phyloP scores from a whole-genome alignment of 2,888 invertebrate species.

The Trissonchulus sp. region DNA sequence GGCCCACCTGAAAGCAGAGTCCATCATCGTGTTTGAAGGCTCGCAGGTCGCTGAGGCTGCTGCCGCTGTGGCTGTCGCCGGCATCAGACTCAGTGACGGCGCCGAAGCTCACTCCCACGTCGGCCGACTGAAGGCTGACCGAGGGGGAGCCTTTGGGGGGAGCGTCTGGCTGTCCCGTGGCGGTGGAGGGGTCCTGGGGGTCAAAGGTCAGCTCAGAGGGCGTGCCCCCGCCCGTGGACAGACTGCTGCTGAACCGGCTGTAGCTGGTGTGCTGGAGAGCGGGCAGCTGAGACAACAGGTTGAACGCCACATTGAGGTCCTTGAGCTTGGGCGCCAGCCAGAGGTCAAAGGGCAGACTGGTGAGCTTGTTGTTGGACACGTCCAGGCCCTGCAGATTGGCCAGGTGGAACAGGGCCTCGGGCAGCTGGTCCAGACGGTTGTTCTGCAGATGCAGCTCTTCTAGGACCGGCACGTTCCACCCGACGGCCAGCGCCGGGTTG shows the following conservation, averaged over 20 bases:
- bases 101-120: neutral
- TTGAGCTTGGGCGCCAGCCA: constrained; percentile 76
- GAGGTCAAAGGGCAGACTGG: constrained; percentile 70
- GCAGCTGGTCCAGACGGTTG: constrained; percentile 74
- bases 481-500: constrained; percentile 20
- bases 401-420: constrained; percentile 72
- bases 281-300: constrained; percentile 70
- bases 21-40: neutral
- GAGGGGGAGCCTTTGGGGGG: neutral
- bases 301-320: constrained; percentile 81
- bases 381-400: constrained; percentile 73
- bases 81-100: neutral
- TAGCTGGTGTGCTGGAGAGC: constrained; percentile 1
- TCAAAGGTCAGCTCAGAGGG: too few relatives aligned
- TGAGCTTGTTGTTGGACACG: constrained; percentile 86
- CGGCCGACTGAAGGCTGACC: constrained; percentile 4
- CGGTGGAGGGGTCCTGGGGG: too few relatives aligned
- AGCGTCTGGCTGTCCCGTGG: neutral
- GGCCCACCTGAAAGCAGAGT: neutral
- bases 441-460: constrained; percentile 77
- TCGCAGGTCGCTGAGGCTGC: neutral
- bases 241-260: neutral
- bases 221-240: neutral
- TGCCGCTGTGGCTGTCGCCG: neutral
- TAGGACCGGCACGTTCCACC: constrained; percentile 39